Evolutionary conservation across 2,113 vertebrate species (phyloP).

Genomic region (Hymenochirus boettgeri): DNA sequence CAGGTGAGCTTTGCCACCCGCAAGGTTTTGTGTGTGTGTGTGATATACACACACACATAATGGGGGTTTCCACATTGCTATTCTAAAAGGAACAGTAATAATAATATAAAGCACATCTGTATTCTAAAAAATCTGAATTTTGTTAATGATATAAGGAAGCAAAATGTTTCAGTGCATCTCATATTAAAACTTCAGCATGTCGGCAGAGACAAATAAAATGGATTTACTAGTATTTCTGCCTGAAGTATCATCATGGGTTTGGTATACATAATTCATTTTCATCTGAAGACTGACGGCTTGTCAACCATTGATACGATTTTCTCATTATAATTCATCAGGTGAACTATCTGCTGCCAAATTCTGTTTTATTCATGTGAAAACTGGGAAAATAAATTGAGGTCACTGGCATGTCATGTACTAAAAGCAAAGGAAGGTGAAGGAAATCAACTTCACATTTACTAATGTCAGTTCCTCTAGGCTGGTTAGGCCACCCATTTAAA

Average conservation of each 20-base stretch:
- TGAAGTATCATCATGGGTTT: slow-evolving; percentile 2
- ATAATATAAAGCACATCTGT: too few relatives aligned
- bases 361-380: neutral
- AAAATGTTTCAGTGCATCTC: slow-evolving; percentile 6
- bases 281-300: neutral
- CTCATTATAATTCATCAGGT: neutral
- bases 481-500: neutral
- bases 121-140: neutral
- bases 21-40: too few relatives aligned
- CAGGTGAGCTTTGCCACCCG: too few relatives aligned
- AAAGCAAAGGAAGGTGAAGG: neutral
- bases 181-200: neutral
- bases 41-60: too few relatives aligned
- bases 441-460: neutral
- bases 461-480: neutral
- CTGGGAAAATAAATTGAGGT: slow-evolving; percentile 12
- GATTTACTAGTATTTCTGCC: slow-evolving; percentile 3
- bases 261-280: slow-evolving; percentile 19
- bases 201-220: neutral
- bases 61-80: too few relatives aligned
- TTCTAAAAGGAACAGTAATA: too few relatives aligned
- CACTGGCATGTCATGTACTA: neutral
- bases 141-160: slow-evolving; percentile 18
- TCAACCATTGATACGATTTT: neutral
- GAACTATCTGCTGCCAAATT: neutral